phyloP scores from a whole-genome alignment of 64 coral and sea anemone species.

The Stichodactyla mertensii region DNA sequence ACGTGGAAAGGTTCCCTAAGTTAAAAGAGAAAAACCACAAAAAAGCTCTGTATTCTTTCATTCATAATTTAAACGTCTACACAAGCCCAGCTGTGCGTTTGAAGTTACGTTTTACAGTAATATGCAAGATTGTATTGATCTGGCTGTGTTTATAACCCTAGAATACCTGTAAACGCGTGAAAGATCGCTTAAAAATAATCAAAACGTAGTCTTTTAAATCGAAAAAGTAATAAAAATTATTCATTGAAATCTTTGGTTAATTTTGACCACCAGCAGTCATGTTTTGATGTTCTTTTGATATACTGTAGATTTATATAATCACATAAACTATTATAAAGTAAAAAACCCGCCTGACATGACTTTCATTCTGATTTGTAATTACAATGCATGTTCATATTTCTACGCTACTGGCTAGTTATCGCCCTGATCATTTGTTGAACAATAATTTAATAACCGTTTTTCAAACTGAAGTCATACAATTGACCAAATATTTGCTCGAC shows the following conservation, averaged over 20 bases:
- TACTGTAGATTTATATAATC: not conserved
- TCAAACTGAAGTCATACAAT: not conserved
- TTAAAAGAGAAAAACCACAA: not conserved
- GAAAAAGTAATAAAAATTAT: not conserved
- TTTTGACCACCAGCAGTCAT: not conserved
- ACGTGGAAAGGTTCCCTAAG: not conserved
- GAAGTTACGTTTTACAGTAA: not conserved
- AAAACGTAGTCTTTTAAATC: not conserved
- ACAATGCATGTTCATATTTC: not conserved
- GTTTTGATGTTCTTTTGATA: not conserved
- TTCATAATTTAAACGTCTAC: not conserved
- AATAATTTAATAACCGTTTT: constrained; percentile 21
- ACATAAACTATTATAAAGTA: not conserved
- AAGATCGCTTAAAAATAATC: not conserved
- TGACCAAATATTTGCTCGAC: not conserved
- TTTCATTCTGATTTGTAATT: not conserved
- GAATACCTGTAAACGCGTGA: not conserved
- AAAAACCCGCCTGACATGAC: not conserved
- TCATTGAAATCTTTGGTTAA: not conserved
- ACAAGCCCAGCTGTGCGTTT: not conserved
- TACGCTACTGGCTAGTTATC: not conserved
- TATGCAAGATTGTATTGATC: too few relatives aligned
- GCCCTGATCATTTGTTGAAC: constrained; percentile 1
- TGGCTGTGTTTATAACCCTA: too few relatives aligned
- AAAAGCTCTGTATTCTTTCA: not conserved